Evolutionary conservation across 2,888 invertebrate genomes (phyloP).

Genomic region (Metallyticus violacea): DNA sequence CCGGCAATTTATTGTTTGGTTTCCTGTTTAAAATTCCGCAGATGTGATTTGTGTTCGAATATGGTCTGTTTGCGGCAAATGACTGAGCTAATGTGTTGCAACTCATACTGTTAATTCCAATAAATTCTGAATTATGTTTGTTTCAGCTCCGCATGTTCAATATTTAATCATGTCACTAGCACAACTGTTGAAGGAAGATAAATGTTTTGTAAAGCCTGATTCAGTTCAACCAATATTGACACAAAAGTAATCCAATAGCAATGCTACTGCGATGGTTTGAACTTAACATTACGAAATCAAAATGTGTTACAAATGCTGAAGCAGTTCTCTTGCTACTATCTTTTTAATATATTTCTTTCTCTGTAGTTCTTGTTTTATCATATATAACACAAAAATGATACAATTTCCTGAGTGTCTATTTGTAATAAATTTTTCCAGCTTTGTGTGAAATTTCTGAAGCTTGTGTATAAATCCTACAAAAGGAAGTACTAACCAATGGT

Average conservation of each 20-base stretch:
- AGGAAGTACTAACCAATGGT: no score
- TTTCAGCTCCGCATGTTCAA: not conserved
- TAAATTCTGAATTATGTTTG: not conserved
- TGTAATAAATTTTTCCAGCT: no score
- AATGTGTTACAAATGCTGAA: not conserved
- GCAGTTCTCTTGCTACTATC: no score
- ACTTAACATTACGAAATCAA: not conserved
- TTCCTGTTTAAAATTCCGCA: not conserved
- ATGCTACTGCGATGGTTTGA: not conserved
- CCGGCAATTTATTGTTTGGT: not conserved
- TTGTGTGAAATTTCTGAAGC: no score
- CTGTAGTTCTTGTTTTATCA: not conserved
- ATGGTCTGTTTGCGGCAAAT: not conserved
- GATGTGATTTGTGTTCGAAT: not conserved
- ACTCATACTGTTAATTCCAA: not conserved
- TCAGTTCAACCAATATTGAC: not conserved
- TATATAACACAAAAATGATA: no score
- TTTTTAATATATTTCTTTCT: no score
- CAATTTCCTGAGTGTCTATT: no score
- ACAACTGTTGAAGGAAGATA: not conserved
- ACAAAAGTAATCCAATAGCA: not conserved
- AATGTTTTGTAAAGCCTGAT: not conserved
- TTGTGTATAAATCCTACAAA: no score
- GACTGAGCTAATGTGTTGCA: not conserved
- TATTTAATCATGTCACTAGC: not conserved